A percentile compares a stretch with the other conserved stretches of the same genome.
These are phyloP conservation scores for Rhincodon typus DNA, from an alignment of 2,797 vertebrate genomes.

Conservation along the genomic window DNA sequence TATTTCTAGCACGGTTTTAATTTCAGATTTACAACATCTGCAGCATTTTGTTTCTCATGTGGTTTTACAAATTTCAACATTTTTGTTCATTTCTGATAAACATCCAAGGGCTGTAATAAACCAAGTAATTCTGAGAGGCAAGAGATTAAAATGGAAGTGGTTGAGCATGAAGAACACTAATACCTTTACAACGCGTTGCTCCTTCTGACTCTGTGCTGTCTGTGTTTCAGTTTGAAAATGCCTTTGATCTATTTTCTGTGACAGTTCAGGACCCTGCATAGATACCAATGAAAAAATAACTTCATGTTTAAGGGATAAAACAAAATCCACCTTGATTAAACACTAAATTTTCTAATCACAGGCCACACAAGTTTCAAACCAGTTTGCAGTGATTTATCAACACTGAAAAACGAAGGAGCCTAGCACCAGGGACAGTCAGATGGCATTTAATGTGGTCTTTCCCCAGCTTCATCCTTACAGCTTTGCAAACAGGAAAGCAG, in stretches of 20 bases:
- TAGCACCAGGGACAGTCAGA: not conserved
- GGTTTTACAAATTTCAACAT: not conserved
- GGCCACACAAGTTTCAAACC: not conserved
- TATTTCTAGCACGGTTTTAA: not conserved
- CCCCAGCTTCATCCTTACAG: not conserved
- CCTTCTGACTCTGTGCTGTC: conserved; percentile 57
- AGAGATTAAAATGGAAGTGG: not conserved
- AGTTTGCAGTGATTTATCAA: not conserved
- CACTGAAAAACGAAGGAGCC: not conserved
- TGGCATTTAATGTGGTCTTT: conserved; percentile 12
- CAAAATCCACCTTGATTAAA: not conserved
- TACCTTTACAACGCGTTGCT: conserved; percentile 47
- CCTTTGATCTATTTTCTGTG: conserved; percentile 36
- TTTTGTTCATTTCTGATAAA: not conserved
- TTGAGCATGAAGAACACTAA: too few relatives aligned
- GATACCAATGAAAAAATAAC: not conserved
- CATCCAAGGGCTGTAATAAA: not conserved
- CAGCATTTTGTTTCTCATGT: not conserved
- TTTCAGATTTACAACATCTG: not conserved
- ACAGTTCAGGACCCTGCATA: conserved; percentile 58
- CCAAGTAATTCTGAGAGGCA: not conserved
- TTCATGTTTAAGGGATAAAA: not conserved
- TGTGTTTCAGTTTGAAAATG: conserved; percentile 50
- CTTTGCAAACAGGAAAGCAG: not conserved
- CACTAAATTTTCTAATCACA: not conserved